A percentile compares a stretch with the other conserved stretches of the same genome.
Evolutionary conservation across 2,113 vertebrate genomes (phyloP).

Genomic region (Prunella himalayana): DNA sequence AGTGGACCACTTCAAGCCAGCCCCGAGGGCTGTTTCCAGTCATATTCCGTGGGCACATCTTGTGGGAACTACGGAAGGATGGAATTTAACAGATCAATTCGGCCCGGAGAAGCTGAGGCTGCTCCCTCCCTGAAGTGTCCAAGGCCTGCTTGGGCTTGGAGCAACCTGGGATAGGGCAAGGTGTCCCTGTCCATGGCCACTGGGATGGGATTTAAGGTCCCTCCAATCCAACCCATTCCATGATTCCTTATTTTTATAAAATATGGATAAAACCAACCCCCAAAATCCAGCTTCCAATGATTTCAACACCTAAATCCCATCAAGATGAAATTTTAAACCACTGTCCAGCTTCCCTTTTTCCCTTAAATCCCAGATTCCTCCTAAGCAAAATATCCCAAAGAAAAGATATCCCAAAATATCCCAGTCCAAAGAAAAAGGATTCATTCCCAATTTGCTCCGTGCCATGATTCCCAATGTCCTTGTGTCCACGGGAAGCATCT

Average conservation of each 20-base stretch:
- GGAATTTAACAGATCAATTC: neutral
- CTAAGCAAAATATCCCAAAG: neutral
- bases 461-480: neutral
- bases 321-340: fast-evolving
- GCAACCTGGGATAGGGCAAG: neutral
- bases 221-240: neutral
- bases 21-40: neutral
- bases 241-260: neutral
- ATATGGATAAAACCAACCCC: fast-evolving
- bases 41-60: neutral
- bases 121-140: neutral
- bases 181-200: neutral
- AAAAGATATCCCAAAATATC: neutral
- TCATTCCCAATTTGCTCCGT: fast-evolving
- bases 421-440: neutral
- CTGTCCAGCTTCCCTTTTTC: fast-evolving
- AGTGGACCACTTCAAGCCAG: neutral
- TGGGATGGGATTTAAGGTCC: neutral
- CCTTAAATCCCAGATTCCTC: neutral
- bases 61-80: fast-evolving
- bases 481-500: fast-evolving
- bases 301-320: fast-evolving
- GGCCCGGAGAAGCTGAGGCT: fast-evolving
- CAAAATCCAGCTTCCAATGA: fast-evolving
- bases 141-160: neutral